A percentile compares a stretch with the other conserved stretches of the same genome.
phyloP scores from a whole-genome alignment of 2,797 vertebrate genomes.

The Fringilla coelebs region DNA sequence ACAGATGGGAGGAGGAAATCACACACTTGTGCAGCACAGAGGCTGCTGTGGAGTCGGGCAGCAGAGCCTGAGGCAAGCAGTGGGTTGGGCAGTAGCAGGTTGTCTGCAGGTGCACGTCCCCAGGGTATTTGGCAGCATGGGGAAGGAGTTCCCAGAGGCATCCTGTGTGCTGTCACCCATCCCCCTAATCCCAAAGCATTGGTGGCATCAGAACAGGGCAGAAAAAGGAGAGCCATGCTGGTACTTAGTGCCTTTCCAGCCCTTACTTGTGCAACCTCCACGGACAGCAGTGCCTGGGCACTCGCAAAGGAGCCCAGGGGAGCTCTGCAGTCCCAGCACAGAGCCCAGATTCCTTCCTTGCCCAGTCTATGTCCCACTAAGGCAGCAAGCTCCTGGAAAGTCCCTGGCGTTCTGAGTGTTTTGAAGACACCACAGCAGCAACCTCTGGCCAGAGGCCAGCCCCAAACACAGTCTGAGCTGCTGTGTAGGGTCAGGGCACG shows the following conservation, averaged over 20 bases:
- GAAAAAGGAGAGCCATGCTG: background rate
- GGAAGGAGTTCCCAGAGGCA: background rate
- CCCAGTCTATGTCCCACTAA: background rate
- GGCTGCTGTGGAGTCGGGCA: accelerated
- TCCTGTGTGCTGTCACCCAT: background rate
- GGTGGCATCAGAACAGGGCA: background rate
- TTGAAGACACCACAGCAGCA: background rate
- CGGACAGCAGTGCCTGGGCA: background rate
- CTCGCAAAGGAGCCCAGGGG: background rate
- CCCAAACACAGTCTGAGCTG: background rate
- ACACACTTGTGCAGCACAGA: accelerated
- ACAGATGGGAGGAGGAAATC: accelerated
- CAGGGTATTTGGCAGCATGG: background rate
- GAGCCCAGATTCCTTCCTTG: background rate
- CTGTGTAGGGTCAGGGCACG: background rate
- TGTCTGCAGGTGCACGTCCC: background rate
- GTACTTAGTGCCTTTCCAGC: background rate
- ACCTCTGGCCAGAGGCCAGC: background rate
- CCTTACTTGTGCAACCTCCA: background rate
- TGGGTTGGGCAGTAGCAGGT: background rate
- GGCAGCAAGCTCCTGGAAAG: slow-evolving; percentile 21
- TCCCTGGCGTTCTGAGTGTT: slow-evolving; percentile 31
- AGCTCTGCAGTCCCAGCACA: background rate
- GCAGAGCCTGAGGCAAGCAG: background rate
- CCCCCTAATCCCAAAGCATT: background rate